Base-by-base conservation (phyloP, 2,888 invertebrate genomes). In the Epinotia ramella region DNA sequence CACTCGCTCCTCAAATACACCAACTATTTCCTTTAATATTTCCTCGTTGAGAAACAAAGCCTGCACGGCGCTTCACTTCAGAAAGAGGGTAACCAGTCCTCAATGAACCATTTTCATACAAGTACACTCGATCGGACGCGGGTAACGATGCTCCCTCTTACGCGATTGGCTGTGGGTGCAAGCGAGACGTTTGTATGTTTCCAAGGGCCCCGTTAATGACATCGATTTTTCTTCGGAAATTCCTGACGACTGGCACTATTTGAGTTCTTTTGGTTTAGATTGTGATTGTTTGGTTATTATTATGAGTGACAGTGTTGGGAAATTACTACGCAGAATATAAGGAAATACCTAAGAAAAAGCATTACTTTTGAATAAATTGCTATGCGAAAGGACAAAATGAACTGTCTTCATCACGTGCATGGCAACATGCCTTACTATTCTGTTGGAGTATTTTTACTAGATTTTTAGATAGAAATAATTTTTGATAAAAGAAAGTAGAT, bases 201-300 rank as follows among this genome's bases (percentile, higher is more conserved):
- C 44, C 44, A 40, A 7, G 44, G 16, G 46, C 24, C 53, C 13
- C 64, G 74, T 56, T 71, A 71, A 75, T 70, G 65, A 66, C 75
- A 75, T 75, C 75, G 75, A 75, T 75, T 75, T 75, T 75, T 75
- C 70, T 71, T 60, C 12, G 70, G 49, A 56, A 74, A 70, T 70
- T 59, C 70, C 75, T 75, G 75, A 74, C 74, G 69, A 60, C 4
- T 63, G 59, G n/a, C 64, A 70, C 74, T 70, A 70, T 74, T 64
- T 70, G 74, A 74, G 70, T 69, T 74, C 64, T 63, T 72, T 60
- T 46, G 63, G 63, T 60, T 64, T 59, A 69, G 57, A 63, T 65
- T 46, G 69, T 70, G 65, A 60, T 71, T 75, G 65, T 75, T 71
- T 62, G 70, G 65, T 59, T 65, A 49, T 74, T 60, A 28, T 70